A percentile compares a stretch with the other conserved stretches of the same genome.
Evolutionary conservation across 2,888 invertebrate genomes (phyloP).

Genomic region (Eubasilissa splendida): DNA sequence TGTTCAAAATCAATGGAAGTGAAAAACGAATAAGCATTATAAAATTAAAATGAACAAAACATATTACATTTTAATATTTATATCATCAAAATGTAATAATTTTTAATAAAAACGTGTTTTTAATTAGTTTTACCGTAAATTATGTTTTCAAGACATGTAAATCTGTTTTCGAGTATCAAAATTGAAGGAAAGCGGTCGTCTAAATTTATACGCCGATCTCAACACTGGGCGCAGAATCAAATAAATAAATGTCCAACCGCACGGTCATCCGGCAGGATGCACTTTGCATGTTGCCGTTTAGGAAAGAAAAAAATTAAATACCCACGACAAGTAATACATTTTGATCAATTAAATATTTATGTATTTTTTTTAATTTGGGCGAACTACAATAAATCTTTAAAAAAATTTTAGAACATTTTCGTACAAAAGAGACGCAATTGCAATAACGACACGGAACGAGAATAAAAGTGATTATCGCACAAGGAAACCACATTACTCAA

Average conservation of each 20-base stretch:
- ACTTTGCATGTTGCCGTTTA: background rate
- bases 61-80: no score
- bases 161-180: conserved; percentile 21
- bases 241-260: conserved; percentile 11
- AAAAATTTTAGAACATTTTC: no score
- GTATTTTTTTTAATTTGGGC: no score
- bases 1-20: no score
- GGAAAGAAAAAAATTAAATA: background rate
- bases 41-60: no score
- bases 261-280: conserved; percentile 13
- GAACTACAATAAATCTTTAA: no score
- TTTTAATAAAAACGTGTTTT: background rate
- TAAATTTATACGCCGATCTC: conserved; percentile 24
- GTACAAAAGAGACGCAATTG: no score
- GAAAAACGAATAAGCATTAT: no score
- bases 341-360: no score
- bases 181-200: conserved; percentile 23
- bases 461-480: conserved; percentile 37
- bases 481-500: conserved; percentile 36
- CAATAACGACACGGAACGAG: background rate
- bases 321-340: no score
- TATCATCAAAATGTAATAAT: no score
- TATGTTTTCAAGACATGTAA: conserved; percentile 18
- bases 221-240: conserved; percentile 30
- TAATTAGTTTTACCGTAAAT: conserved; percentile 8